Percentiles rank a stretch among this genome's conserved stretches.
Evolutionary conservation across 1,140 invertebrate genomes (phyloP).

Genomic region (Teleogryllus occipitalis): DNA sequence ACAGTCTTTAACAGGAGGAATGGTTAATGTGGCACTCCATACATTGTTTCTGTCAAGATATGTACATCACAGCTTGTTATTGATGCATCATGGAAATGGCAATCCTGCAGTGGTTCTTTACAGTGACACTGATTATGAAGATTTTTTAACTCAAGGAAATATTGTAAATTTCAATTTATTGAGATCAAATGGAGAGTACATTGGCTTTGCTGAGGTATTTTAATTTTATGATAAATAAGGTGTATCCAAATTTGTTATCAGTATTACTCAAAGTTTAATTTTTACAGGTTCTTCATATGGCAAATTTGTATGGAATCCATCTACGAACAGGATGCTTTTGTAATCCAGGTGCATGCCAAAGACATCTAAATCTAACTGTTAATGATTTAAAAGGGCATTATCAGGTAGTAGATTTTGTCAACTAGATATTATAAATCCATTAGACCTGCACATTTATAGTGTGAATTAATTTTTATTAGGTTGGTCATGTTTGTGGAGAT

Average conservation of each 20-base stretch:
- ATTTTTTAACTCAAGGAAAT: conserved; percentile 61
- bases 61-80: conserved; percentile 53
- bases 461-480: conserved; percentile 38
- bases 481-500: conserved; percentile 90
- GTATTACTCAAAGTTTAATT: conserved; percentile 10
- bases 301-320: conserved; percentile 76
- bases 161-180: conserved; percentile 85
- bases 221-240: conserved; percentile 14
- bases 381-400: conserved; percentile 67
- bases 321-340: conserved; percentile 93
- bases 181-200: conserved; percentile 62
- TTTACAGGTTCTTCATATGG: conserved; percentile 76
- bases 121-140: conserved; percentile 55
- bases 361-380: conserved; percentile 60
- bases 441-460: not conserved
- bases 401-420: conserved; percentile 41
- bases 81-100: conserved; percentile 66
- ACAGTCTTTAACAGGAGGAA: conserved; percentile 48
- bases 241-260: conserved; percentile 13
- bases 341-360: conserved; percentile 91
- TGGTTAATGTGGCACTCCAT: conserved; percentile 60
- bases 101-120: conserved; percentile 63
- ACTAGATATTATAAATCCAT: not conserved
- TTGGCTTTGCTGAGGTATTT: conserved; percentile 79
- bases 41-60: conserved; percentile 69